Evolutionary conservation across 2,113 vertebrate species (phyloP), one percentile per base, ranked within the genome.

Genomic region (Nerophis lumbriciformis): DNA sequence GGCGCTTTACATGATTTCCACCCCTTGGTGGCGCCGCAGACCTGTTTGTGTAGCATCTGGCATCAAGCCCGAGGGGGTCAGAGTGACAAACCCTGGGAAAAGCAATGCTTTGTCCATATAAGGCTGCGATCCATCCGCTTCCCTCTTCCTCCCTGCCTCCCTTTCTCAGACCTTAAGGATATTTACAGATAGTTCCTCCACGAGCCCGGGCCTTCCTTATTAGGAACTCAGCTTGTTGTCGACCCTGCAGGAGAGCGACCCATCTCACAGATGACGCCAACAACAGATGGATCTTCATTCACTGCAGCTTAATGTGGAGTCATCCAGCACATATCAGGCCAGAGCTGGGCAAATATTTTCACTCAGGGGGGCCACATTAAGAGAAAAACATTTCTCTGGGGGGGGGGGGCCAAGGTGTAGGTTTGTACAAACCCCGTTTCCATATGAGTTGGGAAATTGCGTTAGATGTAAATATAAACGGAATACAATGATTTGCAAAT

Each of bases 61-160:
- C 87, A 66, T 50, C 58, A 10, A 66, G 85, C 87, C 85, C 5
- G 1, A 6, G 63, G 74, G 55, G 80, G 77, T 87, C 82, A 77
- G 85, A 83, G 68, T 77, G 84, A 80, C 88, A 86, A 88, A 90
- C 85, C 90, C 83, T 92, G 90, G 88, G 90, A 92, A 92, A 90
- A 88, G 80, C 85, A 83, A 71, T 66, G 86, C 88, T 89, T 85
- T 92, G 79, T 81, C 90, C 90, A 90, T 90, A 90, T 91, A 92
- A 90, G 90, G 90, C 75, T 87, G 81, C 85, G 87, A 90, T 90
- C 88, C 88, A 88, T 91, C 89, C 87, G 85, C 87, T 90, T 84
- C 83, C 85, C 85, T 88, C 83, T 89, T 86, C 86, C 88, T 87
- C 85, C 77, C 81, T 73, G 72, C 69, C 74, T 83, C 85, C 78